phyloP scores from a whole-genome alignment of 2,113 vertebrate genomes.

The Callionymus lyra region DNA sequence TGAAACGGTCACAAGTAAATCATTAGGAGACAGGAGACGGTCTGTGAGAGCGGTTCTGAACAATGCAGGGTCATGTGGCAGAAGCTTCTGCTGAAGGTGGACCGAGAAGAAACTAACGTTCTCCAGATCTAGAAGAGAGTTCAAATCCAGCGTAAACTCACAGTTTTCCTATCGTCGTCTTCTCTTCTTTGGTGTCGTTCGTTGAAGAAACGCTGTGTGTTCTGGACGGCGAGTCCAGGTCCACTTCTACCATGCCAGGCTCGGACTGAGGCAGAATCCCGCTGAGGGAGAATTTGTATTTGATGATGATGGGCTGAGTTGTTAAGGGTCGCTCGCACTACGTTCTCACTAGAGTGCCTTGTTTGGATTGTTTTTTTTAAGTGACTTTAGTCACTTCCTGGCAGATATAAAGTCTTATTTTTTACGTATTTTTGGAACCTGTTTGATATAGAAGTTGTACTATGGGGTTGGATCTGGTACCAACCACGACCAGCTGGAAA shows the following conservation, averaged over 20 bases:
- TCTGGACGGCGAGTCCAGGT: slow-evolving; percentile 24
- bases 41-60: slow-evolving; percentile 35
- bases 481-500: no score
- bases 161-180: slow-evolving; percentile 77
- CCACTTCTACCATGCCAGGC: slow-evolving; percentile 59
- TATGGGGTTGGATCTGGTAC: no score
- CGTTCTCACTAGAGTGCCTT: no score
- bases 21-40: slow-evolving; percentile 42
- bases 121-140: neutral
- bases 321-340: no score
- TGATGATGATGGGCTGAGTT: no score
- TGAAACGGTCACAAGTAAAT: slow-evolving; percentile 50
- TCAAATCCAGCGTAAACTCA: slow-evolving; percentile 63
- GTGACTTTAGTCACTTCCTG: no score
- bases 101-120: no score
- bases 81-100: neutral
- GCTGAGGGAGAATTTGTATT: slow-evolving; percentile 62
- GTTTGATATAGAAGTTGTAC: no score
- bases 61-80: slow-evolving; percentile 30
- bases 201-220: slow-evolving; percentile 11
- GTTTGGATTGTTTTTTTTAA: no score
- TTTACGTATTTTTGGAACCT: no score
- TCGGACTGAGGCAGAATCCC: slow-evolving; percentile 71
- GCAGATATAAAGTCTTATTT: no score
- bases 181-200: slow-evolving; percentile 64